A percentile compares a stretch with the other conserved stretches of the same genome.
Conservation (phyloP, 2,888 invertebrate species). For the Hartigia nigra region DNA sequence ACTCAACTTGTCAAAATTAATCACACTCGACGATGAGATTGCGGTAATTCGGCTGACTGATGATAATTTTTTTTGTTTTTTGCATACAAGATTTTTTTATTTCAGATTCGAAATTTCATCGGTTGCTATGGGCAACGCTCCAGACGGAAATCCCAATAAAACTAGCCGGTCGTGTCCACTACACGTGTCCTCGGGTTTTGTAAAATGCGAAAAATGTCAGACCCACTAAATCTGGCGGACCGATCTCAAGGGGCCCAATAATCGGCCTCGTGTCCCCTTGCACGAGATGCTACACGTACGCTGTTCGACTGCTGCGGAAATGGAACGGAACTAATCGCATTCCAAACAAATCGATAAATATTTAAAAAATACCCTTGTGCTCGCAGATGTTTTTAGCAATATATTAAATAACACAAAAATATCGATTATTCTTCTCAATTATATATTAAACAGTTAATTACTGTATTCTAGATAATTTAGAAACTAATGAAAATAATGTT, state of each 20-base stretch:
- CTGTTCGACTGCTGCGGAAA: not conserved
- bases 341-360: not conserved
- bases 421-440: not conserved
- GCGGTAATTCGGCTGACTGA: not conserved
- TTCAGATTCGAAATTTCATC: not conserved
- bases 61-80: constrained; percentile 11
- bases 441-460: not conserved
- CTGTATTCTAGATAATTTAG: not conserved
- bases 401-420: not conserved
- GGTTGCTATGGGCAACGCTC: not conserved
- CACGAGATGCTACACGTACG: not conserved
- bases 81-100: not conserved
- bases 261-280: not conserved
- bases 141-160: constrained; percentile 55
- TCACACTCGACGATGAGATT: not conserved
- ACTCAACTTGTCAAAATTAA: constrained; percentile 26
- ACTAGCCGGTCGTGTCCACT: constrained; percentile 51
- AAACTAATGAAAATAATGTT: not conserved
- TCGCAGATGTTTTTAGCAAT: not conserved
- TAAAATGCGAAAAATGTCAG: constrained; percentile 56
- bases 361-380: not conserved
- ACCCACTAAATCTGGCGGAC: constrained; percentile 45
- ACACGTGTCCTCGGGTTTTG: constrained; percentile 58
- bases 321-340: not conserved
- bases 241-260: constrained; percentile 41